phyloP scores from a whole-genome alignment of 2,797 vertebrate species.

The Lophotriccus pileatus region DNA sequence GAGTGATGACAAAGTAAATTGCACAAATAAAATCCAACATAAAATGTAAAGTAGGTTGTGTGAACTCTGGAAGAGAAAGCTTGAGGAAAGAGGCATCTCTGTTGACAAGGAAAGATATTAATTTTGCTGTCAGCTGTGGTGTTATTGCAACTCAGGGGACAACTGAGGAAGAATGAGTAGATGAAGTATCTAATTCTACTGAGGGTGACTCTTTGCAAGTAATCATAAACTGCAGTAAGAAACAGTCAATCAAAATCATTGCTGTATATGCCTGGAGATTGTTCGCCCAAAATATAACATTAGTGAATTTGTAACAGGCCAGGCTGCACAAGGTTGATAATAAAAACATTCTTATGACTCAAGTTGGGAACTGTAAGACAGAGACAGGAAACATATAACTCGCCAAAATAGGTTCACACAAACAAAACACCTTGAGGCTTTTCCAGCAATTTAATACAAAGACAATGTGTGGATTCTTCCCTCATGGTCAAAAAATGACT shows the following conservation, averaged over 20 bases:
- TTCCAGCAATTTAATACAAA: not conserved
- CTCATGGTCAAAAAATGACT: not conserved
- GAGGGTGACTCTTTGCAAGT: not conserved
- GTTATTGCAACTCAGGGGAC: conserved; percentile 28
- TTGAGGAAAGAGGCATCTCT: not conserved
- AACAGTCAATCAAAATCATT: conserved; percentile 33
- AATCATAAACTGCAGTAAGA: not conserved
- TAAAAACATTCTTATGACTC: not conserved
- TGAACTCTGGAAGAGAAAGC: conserved; percentile 12
- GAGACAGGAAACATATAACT: not conserved
- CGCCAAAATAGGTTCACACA: not conserved
- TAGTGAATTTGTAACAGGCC: conserved; percentile 16
- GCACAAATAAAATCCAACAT: not conserved
- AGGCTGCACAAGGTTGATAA: not conserved
- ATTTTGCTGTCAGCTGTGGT: conserved; percentile 36
- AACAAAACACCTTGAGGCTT: not conserved
- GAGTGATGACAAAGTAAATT: not conserved
- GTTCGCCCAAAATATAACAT: conserved; percentile 10
- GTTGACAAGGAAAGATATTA: conserved; percentile 40
- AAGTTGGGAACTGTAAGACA: not conserved
- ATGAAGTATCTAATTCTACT: conserved; percentile 25
- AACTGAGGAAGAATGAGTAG: conserved; percentile 23
- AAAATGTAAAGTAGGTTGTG: conserved; percentile 12
- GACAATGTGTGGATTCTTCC: not conserved
- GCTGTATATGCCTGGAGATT: not conserved